Evolutionary conservation across 2,113 vertebrate genomes (phyloP).

Genomic region (Cacatua alba): DNA sequence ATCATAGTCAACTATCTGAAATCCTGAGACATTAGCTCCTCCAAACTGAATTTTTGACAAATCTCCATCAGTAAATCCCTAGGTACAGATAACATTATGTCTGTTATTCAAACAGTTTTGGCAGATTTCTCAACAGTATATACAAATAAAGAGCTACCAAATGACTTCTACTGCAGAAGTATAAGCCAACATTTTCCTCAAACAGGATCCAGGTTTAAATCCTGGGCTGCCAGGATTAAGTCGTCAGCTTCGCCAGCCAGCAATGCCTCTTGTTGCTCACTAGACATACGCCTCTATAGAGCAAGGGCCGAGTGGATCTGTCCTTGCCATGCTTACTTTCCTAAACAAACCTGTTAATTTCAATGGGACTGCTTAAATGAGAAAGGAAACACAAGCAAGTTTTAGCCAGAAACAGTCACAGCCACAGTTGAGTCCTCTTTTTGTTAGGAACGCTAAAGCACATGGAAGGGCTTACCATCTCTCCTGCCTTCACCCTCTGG

Average conservation of each 20-base stretch:
- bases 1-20: conserved; percentile 98
- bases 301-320: background rate
- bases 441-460: background rate
- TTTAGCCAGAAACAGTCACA: background rate
- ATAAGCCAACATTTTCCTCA: background rate
- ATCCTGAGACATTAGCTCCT: conserved; percentile 97
- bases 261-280: background rate
- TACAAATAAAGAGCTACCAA: background rate
- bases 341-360: background rate
- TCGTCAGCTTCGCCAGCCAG: background rate
- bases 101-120: background rate
- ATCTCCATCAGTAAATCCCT: conserved; percentile 98
- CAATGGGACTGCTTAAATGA: background rate
- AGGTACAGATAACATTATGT: conserved; percentile 28
- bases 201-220: background rate
- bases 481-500: background rate
- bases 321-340: background rate
- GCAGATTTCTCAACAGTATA: background rate
- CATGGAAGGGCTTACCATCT: background rate
- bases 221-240: background rate
- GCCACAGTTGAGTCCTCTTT: background rate
- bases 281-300: background rate
- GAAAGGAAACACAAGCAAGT: background rate
- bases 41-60: conserved; percentile 98
- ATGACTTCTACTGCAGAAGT: background rate